These are phyloP conservation scores for Ceraclea dissimilis DNA, from an alignment of 2,888 invertebrate species.

Conservation along the genomic window DNA sequence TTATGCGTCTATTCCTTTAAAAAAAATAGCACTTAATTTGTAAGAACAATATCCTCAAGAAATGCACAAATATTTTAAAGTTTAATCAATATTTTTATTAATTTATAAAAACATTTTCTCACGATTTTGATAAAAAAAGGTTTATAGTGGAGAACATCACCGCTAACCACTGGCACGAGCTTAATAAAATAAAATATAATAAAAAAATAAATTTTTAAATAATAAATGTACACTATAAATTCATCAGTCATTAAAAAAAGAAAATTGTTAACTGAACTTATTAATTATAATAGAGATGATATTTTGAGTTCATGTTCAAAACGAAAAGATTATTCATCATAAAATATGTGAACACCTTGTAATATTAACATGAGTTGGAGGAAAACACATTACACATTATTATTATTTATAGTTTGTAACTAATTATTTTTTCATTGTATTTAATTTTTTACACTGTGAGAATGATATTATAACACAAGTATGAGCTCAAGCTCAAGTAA, in stretches of 20 bases:
- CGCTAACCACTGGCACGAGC: conserved; percentile 4
- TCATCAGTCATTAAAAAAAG: background rate
- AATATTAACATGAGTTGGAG: background rate
- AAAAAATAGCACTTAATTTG: background rate
- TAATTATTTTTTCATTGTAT: no score
- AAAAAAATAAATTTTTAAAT: background rate
- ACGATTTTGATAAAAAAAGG: conserved; percentile 1
- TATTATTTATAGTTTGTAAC: no score
- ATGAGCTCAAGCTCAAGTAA: no score
- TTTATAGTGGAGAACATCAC: conserved; percentile 2
- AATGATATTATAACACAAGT: no score
- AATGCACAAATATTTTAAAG: background rate
- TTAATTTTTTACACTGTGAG: no score
- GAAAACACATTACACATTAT: background rate
- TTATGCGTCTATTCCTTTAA: no score
- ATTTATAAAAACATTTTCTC: background rate
- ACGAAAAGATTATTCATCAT: no score
- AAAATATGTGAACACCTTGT: no score
- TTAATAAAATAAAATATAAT: conserved; percentile 2
- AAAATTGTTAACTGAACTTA: background rate
- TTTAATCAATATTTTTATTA: background rate
- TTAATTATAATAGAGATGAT: no score
- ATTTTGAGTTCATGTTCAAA: no score
- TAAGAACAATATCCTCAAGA: background rate
- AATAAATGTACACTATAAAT: background rate